Percentiles rank a stretch among this genome's conserved stretches.
Conservation (phyloP, 2,113 vertebrate genomes). For the Chauna torquata region DNA sequence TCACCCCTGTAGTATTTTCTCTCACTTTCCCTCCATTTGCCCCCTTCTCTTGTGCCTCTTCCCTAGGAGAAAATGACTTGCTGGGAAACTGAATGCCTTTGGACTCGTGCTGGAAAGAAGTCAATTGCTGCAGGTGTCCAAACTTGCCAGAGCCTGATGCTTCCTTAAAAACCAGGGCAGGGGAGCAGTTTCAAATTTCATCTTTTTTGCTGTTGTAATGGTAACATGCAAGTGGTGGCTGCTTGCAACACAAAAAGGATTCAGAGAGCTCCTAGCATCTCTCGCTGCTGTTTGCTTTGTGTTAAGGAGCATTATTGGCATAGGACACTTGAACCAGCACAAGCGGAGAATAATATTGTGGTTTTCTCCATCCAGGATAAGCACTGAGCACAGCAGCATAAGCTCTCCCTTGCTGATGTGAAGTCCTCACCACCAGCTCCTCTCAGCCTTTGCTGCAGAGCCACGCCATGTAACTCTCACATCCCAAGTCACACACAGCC, state of each 20-base stretch:
- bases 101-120: slow-evolving; percentile 7
- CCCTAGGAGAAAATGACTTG: background rate
- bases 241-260: background rate
- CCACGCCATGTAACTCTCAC: background rate
- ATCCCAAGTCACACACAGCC: background rate
- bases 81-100: background rate
- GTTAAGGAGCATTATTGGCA: background rate
- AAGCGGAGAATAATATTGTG: accelerated
- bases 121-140: slow-evolving; percentile 21
- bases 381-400: too few relatives aligned
- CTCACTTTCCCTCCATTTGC: background rate
- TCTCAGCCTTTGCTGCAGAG: background rate
- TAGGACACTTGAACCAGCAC: background rate
- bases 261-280: background rate
- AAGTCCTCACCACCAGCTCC: background rate
- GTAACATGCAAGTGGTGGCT: background rate
- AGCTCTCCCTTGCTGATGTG: background rate
- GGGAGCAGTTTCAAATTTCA: background rate
- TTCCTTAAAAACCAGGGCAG: background rate
- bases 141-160: background rate
- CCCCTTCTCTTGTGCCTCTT: background rate
- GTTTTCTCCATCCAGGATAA: background rate
- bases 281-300: background rate
- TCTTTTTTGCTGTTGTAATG: background rate
- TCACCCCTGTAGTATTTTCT: background rate